Conservation (phyloP, 2,888 invertebrate genomes). For the Augiades crinisus region DNA sequence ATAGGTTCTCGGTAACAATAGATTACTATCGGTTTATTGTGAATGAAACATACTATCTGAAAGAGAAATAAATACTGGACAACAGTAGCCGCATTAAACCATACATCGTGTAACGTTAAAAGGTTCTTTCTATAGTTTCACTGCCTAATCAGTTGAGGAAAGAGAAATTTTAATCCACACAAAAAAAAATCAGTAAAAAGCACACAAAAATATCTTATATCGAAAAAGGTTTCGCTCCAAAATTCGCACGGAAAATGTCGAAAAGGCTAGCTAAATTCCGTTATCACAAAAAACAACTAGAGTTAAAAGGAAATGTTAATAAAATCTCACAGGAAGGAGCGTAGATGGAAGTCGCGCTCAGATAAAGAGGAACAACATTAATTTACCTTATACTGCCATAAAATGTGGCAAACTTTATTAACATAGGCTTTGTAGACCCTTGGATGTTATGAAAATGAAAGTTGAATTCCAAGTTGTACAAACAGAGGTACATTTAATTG, state of each 20-base stretch:
- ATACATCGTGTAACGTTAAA: too few relatives aligned
- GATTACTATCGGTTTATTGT: neutral
- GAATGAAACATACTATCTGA: neutral
- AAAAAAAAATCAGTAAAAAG: too few relatives aligned
- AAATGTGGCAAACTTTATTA: neutral
- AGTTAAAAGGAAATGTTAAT: conserved; percentile 27
- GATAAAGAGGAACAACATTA: conserved; percentile 21
- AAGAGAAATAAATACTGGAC: too few relatives aligned
- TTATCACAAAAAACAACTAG: conserved; percentile 24
- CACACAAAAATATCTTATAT: too few relatives aligned
- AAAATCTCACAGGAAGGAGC: conserved; percentile 26
- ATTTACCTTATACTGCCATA: neutral
- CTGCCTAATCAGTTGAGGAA: too few relatives aligned
- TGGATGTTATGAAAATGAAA: too few relatives aligned
- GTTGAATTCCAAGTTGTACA: too few relatives aligned
- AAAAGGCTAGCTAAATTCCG: neutral
- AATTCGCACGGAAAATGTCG: neutral
- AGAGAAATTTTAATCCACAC: too few relatives aligned
- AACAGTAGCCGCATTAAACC: too few relatives aligned
- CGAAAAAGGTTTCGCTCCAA: neutral
- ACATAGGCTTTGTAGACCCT: too few relatives aligned
- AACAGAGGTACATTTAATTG: too few relatives aligned
- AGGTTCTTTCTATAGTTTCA: too few relatives aligned
- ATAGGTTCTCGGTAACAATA: neutral
- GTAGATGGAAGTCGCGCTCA: conserved; percentile 14